Base-by-base conservation (phyloP, 1,140 invertebrate species). In the Olivierus martensii region DNA sequence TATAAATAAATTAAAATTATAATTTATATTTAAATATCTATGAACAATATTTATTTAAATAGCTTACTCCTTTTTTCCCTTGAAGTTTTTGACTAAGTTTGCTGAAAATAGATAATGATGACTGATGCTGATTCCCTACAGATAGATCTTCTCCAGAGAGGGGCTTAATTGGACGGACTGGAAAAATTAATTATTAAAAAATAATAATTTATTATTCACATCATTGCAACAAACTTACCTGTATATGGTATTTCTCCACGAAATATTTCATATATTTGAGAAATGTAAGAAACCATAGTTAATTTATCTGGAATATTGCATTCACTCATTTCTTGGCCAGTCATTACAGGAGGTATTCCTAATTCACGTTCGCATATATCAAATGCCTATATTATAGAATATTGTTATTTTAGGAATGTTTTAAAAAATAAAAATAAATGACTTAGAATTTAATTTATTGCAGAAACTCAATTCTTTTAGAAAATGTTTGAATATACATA, bases 181-280 rank as follows among this genome's bases (percentile, higher is more conserved):
- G 2, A 28, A 28, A 28, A 28, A 6, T 28, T 6, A 28, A 28
- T 28, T 28, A 28, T 28, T 28, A 6, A 28, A 28, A 28, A 28
- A 6, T 28, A 28, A 28, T n/a, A n/a, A n/a, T n/a, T n/a, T n/a
- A n/a, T n/a, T n/a, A n/a, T n/a, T n/a, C n/a, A n/a, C n/a, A n/a
- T n/a, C n/a, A n/a, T n/a, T n/a, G n/a, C n/a, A 37, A 37, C 14
- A 9, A 14, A 46, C 39, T 48, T 34, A 56, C 54, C 42, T 43
- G 77, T 62, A 28, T 28, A 28, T 12, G 84, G 84, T 61, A 87
- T 85, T 71, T 87, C 83, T 54, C 83, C 81, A 53, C 81, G 75
- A 66, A 88, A 87, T 46, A 77, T 75, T 63, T 89, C 82, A 66
- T 87, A 89, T 57, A 92, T 77, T 73, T 88, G 83, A n/a, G 84